Percentiles rank a stretch among this genome's conserved stretches.
phyloP scores from a whole-genome alignment of 2,113 vertebrate genomes.

The Rhynchopsitta pachyrhyncha region DNA sequence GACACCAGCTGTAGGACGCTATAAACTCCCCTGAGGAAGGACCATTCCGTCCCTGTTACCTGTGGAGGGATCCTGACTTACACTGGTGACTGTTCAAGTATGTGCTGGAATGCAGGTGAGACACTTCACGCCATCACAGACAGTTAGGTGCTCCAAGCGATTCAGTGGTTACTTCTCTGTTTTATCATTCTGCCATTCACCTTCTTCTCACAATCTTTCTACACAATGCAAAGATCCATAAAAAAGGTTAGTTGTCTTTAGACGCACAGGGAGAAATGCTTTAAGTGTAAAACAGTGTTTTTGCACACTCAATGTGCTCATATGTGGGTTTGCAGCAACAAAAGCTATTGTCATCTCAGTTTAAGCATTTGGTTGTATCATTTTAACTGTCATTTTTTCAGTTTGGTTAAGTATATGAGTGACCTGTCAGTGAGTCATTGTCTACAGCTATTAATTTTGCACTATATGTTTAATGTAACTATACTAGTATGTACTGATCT shows the following conservation, averaged over 20 bases:
- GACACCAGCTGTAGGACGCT: background rate
- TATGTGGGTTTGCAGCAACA: background rate
- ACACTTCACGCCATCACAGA: background rate
- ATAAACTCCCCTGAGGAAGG: background rate
- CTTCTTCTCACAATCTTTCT: background rate
- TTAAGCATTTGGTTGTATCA: background rate
- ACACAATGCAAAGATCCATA: background rate
- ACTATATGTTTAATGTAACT: background rate
- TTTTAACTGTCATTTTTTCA: background rate
- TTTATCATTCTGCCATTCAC: background rate
- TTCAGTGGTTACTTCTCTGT: background rate
- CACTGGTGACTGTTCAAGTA: background rate
- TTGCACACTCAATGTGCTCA: background rate
- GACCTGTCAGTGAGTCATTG: background rate
- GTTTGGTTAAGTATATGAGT: background rate
- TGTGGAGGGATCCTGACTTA: background rate
- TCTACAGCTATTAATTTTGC: background rate
- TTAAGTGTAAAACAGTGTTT: background rate
- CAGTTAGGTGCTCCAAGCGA: fast-evolving
- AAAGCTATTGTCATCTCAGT: background rate
- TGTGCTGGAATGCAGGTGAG: background rate
- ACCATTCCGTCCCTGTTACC: background rate
- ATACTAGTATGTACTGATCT: background rate
- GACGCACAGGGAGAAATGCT: fast-evolving
- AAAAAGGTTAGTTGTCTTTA: background rate